Evolutionary conservation across 2,888 invertebrate species (phyloP).

Genomic region (Eristalis intricaria): DNA sequence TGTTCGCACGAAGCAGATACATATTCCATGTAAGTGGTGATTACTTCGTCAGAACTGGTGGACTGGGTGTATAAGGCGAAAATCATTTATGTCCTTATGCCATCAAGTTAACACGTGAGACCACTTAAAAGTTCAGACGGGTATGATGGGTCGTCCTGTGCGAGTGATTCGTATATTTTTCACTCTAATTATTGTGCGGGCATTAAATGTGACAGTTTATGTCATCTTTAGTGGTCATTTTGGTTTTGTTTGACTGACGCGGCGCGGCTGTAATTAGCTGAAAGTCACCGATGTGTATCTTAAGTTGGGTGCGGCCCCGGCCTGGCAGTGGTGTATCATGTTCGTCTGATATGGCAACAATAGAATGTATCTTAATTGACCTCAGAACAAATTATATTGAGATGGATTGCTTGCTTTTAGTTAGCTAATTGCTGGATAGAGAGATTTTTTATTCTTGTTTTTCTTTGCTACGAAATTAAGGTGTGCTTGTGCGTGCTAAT

Average conservation of each 20-base stretch:
- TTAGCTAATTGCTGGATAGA: constrained; percentile 14
- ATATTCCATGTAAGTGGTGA: constrained; percentile 45
- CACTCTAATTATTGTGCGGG: constrained; percentile 51
- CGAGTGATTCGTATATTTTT: constrained; percentile 39
- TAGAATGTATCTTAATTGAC: constrained; percentile 28
- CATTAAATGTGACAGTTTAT: constrained; percentile 64
- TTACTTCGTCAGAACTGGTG: constrained; percentile 46
- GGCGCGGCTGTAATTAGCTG: constrained; percentile 48
- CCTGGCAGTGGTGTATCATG: constrained; percentile 11
- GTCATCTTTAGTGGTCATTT: constrained; percentile 67
- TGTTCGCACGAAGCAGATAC: constrained; percentile 25
- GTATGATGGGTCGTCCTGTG: constrained; percentile 11
- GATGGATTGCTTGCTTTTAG: not conserved
- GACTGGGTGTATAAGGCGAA: constrained; percentile 23
- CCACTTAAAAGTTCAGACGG: constrained; percentile 55
- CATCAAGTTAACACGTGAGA: constrained; percentile 54
- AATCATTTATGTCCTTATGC: constrained; percentile 58
- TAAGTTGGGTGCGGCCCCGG: constrained; percentile 39
- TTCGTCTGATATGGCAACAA: not conserved
- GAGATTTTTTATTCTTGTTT: not conserved
- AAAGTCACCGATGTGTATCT: constrained; percentile 28
- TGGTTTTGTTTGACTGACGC: constrained; percentile 8
- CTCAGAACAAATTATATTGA: not conserved
- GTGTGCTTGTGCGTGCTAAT: not conserved
- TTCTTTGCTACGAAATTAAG: not conserved